phyloP scores from a whole-genome alignment of 2,797 vertebrate genomes.

The Girardinus metallicus region DNA sequence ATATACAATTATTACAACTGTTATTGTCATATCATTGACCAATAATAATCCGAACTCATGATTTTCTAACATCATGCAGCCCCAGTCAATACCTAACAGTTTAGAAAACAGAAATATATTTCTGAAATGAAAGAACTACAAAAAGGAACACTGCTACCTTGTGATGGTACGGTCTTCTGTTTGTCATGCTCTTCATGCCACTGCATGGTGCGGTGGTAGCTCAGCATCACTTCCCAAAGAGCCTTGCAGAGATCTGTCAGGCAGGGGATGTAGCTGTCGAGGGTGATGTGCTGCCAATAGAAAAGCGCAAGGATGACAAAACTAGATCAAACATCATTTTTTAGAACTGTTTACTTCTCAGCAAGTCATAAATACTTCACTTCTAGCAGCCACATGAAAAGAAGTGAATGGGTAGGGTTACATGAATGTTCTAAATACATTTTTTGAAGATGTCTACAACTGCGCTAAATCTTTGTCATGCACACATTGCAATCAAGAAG shows the following conservation, averaged over 20 bases:
- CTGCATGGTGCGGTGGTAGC: constrained; percentile 96
- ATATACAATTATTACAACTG: neutral
- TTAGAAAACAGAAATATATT: neutral
- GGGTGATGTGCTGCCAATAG: constrained; percentile 90
- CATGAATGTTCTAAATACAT: neutral
- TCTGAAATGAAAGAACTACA: neutral
- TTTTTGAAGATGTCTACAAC: neutral
- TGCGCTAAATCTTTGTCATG: neutral
- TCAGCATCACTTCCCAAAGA: constrained; percentile 99
- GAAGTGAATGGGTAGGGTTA: neutral
- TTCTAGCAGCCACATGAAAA: neutral
- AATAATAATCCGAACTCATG: neutral
- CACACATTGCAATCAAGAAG: neutral
- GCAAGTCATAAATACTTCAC: neutral
- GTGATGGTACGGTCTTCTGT: constrained; percentile 71
- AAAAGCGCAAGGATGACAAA: constrained; percentile 18
- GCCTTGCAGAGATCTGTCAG: constrained; percentile 97
- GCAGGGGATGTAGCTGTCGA: constrained; percentile 98
- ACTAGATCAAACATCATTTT: constrained; percentile 27
- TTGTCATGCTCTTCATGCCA: constrained; percentile 94
- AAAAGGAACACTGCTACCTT: constrained; percentile 72
- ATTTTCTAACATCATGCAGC: neutral
- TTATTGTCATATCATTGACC: neutral
- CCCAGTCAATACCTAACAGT: neutral
- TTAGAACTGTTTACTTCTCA: neutral